Evolutionary conservation across 2,113 vertebrate species (phyloP).

Genomic region (Scartelaos histophorus): DNA sequence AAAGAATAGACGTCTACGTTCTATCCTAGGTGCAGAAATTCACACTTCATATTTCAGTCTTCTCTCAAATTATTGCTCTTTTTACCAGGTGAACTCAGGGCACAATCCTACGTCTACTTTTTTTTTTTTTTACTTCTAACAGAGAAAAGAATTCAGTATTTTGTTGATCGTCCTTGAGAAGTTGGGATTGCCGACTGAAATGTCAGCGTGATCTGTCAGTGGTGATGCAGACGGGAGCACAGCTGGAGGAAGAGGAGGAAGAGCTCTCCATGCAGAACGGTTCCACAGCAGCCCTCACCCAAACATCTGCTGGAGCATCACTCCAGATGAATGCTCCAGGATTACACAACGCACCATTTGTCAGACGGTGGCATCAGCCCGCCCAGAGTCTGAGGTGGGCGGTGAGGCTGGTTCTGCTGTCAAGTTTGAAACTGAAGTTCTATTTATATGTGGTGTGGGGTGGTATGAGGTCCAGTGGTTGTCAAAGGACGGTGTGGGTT

Average conservation of each 20-base stretch:
- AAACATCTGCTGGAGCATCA: conserved; percentile 64
- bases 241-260: conserved; percentile 63
- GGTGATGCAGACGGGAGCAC: conserved; percentile 58
- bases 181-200: conserved; percentile 26
- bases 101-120: too few species aligned
- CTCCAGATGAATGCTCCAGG: conserved; percentile 58
- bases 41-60: too few species aligned
- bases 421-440: conserved; percentile 6
- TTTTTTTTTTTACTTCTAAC: too few species aligned
- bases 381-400: conserved; percentile 28
- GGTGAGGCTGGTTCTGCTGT: conserved; percentile 11
- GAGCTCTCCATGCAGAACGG: conserved; percentile 43
- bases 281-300: conserved; percentile 28
- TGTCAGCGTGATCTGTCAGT: conserved; percentile 33
- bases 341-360: conserved; percentile 61
- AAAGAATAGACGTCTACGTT: too few species aligned
- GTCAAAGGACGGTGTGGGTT: background rate
- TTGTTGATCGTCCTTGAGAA: conserved; percentile 2
- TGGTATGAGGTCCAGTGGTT: background rate
- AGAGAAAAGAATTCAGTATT: too few species aligned
- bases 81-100: too few species aligned
- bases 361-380: conserved; percentile 28
- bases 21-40: too few species aligned
- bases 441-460: conserved; percentile 13
- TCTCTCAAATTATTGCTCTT: too few species aligned